Evolutionary conservation across 2,888 invertebrate species (phyloP).

Genomic region (Gymnoscelis rufifasciata): DNA sequence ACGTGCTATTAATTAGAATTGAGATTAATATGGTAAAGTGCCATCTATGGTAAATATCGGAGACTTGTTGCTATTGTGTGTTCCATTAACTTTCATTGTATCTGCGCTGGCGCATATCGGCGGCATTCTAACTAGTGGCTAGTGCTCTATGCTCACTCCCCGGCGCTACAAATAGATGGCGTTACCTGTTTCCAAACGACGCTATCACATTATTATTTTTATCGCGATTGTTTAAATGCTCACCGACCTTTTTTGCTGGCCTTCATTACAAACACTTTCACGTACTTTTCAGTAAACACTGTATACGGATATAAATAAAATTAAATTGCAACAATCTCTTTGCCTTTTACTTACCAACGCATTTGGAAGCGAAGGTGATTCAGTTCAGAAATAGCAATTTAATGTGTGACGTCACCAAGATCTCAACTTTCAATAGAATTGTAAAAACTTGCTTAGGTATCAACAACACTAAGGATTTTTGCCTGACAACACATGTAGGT

Average conservation of each 20-base stretch:
- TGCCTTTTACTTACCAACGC: conserved; percentile 44
- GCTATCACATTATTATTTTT: neutral
- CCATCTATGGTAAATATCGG: conserved; percentile 4
- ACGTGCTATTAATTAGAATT: too few relatives aligned
- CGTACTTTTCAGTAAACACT: conserved; percentile 56
- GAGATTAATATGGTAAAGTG: neutral
- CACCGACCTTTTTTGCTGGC: conserved; percentile 46
- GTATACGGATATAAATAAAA: conserved; percentile 51
- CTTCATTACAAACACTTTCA: conserved; percentile 64
- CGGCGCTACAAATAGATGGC: conserved; percentile 43
- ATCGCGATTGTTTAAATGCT: conserved; percentile 22
- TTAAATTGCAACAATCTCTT: conserved; percentile 53
- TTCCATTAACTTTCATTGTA: too few relatives aligned
- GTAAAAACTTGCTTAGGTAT: conserved; percentile 3
- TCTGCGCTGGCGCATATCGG: too few relatives aligned
- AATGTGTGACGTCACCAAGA: conserved; percentile 21
- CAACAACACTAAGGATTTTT: neutral
- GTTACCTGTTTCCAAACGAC: conserved; percentile 24
- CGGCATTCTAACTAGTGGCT: too few relatives aligned
- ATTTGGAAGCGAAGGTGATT: conserved; percentile 58
- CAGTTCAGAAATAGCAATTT: conserved; percentile 32
- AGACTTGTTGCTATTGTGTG: neutral
- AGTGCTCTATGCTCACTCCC: too few relatives aligned
- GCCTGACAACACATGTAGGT: neutral
- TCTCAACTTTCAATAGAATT: conserved; percentile 22